A percentile compares a stretch with the other conserved stretches of the same genome.
Evolutionary conservation across 2,113 vertebrate genomes (phyloP).

Genomic region (Psittacula cyanocephala): DNA sequence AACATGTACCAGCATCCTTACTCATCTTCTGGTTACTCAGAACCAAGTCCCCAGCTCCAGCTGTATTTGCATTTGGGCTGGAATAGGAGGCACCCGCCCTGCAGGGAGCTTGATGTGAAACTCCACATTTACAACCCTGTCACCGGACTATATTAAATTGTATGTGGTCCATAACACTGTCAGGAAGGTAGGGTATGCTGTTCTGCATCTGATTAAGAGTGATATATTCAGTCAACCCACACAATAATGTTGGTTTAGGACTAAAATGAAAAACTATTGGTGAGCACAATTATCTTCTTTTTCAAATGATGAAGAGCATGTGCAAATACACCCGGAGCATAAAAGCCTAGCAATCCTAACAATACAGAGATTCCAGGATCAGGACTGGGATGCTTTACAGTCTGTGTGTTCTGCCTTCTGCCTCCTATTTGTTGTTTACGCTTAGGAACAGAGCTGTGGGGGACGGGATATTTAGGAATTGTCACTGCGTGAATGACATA

Average conservation of each 20-base stretch:
- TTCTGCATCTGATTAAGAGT: constrained; percentile 55
- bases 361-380: neutral
- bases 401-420: neutral
- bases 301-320: neutral
- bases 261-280: constrained; percentile 29
- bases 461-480: constrained; percentile 50
- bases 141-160: constrained; percentile 48
- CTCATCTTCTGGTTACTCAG: neutral
- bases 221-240: constrained; percentile 52
- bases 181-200: constrained; percentile 12
- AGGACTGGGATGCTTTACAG: neutral
- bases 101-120: neutral
- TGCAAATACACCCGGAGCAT: neutral
- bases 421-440: constrained; percentile 16
- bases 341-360: neutral
- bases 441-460: constrained; percentile 41
- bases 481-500: constrained; percentile 42
- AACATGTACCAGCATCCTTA: neutral
- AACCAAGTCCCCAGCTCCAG: neutral
- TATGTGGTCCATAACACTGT: constrained; percentile 45
- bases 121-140: constrained; percentile 46
- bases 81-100: neutral
- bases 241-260: constrained; percentile 20
- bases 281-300: constrained; percentile 11
- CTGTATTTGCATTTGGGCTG: constrained; percentile 21